phyloP scores from a whole-genome alignment of 1,140 invertebrate genomes.

The Apis laboriosa region DNA sequence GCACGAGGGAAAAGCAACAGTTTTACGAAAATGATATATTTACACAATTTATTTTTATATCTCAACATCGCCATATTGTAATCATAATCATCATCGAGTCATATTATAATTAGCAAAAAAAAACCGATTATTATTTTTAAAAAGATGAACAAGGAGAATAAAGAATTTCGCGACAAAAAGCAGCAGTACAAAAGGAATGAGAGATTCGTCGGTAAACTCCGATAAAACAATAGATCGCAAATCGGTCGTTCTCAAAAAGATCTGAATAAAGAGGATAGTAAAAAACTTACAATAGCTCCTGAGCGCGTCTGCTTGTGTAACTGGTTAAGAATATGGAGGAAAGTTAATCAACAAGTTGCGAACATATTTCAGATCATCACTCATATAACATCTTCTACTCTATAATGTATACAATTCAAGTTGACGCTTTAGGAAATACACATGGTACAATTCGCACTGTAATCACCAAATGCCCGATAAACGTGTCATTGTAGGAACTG shows the following conservation, averaged over 20 bases:
- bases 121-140: conserved; percentile 31
- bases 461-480: conserved; percentile 70
- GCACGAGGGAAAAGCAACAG: conserved; percentile 34
- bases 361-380: conserved; percentile 54
- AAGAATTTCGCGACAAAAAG: conserved; percentile 18
- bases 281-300: conserved; percentile 16
- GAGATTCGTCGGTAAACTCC: conserved; percentile 38
- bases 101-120: conserved; percentile 51
- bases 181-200: conserved; percentile 34
- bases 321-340: conserved; percentile 9
- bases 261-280: not conserved
- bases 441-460: conserved; percentile 66
- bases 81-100: conserved; percentile 75
- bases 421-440: conserved; percentile 65
- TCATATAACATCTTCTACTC: conserved; percentile 57
- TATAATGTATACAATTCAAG: conserved; percentile 55
- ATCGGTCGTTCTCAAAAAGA: conserved; percentile 40
- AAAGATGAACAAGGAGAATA: conserved; percentile 2
- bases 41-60: conserved; percentile 80
- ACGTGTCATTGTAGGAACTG: conserved; percentile 72
- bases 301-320: conserved; percentile 26
- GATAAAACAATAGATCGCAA: conserved; percentile 36
- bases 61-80: conserved; percentile 76
- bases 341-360: conserved; percentile 42
- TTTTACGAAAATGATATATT: conserved; percentile 71